Conservation (phyloP, 2,797 vertebrate species). For the Melanogrammus aeglefinus region DNA sequence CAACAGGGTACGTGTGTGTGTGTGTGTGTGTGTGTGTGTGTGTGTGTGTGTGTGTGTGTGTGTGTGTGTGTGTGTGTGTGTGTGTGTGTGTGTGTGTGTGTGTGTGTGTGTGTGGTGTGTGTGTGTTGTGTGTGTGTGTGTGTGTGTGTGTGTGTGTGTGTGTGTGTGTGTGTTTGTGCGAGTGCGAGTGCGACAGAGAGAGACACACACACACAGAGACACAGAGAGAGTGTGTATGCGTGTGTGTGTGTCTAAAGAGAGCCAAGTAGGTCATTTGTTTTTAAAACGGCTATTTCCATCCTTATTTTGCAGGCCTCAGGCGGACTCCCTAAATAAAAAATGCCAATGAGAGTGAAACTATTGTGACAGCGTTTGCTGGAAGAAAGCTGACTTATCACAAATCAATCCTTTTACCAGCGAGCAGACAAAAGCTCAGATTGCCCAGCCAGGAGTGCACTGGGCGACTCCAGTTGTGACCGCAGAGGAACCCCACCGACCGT, state of each 20-base stretch:
- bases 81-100: not conserved
- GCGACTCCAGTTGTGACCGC: constrained; percentile 17
- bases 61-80: constrained; percentile 10
- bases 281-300: constrained; percentile 23
- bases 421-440: constrained; percentile 45
- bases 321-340: constrained; percentile 67
- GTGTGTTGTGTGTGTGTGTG: not conserved
- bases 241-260: not conserved
- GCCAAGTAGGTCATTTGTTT: constrained; percentile 16
- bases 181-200: not conserved
- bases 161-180: not conserved
- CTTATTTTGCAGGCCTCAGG: constrained; percentile 58
- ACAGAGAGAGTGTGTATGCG: too few relatives aligned
- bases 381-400: constrained; percentile 65
- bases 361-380: constrained; percentile 60
- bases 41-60: not conserved
- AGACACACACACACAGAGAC: too few relatives aligned
- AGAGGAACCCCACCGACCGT: constrained; percentile 15
- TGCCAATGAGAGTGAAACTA: constrained; percentile 62
- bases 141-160: constrained; percentile 2
- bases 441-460: constrained; percentile 38
- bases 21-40: too few relatives aligned
- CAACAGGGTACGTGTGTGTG: constrained; percentile 43
- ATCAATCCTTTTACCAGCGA: constrained; percentile 43
- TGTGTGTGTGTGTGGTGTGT: not conserved